Percentiles rank a stretch among this genome's conserved stretches.
These are phyloP conservation scores for Dioctria rufipes DNA, from an alignment of 2,888 invertebrate genomes.

Conservation along the genomic window DNA sequence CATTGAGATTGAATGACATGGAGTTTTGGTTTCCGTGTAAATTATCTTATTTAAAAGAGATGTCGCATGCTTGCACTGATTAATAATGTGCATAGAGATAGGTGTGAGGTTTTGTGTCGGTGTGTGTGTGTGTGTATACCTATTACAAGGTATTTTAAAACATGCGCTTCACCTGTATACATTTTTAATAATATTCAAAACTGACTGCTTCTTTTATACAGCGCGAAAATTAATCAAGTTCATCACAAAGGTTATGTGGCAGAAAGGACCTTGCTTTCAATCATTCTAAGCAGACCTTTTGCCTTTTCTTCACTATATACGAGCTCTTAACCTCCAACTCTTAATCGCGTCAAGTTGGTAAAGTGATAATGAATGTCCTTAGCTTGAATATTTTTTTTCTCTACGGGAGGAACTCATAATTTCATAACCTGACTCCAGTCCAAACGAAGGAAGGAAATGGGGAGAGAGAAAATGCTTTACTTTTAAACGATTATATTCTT, in stretches of 20 bases:
- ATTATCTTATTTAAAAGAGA: conserved; percentile 40
- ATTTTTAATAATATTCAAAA: too few relatives aligned
- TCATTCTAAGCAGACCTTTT: background rate
- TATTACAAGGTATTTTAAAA: conserved; percentile 42
- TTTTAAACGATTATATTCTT: background rate
- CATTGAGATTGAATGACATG: conserved; percentile 13
- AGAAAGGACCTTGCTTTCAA: background rate
- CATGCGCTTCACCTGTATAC: background rate
- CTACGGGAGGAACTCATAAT: conserved; percentile 39
- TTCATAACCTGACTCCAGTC: background rate
- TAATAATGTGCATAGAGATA: too few relatives aligned
- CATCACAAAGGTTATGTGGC: background rate
- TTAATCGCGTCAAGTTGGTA: conserved; percentile 16
- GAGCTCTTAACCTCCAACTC: background rate
- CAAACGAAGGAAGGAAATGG: background rate
- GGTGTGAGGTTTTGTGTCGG: too few relatives aligned
- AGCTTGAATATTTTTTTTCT: conserved; percentile 54
- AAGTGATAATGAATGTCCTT: conserved; percentile 57
- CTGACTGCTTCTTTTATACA: background rate
- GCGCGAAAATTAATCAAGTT: conserved; percentile 15
- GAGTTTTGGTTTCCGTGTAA: conserved; percentile 31
- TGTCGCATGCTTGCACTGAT: conserved; percentile 50
- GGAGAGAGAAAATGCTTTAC: background rate
- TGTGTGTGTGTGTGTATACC: background rate
- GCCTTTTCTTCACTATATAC: conserved; percentile 1